Percentiles rank a stretch among this genome's conserved stretches.
Evolutionary conservation across 2,888 invertebrate species (phyloP).

Genomic region (Escarpia spicata): DNA sequence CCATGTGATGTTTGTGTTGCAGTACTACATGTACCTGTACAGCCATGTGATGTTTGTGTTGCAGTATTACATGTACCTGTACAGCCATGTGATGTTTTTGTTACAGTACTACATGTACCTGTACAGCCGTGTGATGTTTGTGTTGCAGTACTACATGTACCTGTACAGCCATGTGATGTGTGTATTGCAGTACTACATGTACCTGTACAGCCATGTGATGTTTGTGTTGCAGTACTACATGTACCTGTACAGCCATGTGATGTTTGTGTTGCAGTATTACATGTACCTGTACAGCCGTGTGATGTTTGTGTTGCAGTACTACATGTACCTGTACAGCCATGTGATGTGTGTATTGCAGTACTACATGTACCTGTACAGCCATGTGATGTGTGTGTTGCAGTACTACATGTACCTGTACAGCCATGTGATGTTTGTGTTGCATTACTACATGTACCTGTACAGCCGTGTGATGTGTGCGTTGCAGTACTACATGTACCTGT

Average conservation of each 20-base stretch:
- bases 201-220: conserved; percentile 19
- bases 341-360: not conserved
- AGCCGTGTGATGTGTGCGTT: conserved; percentile 78
- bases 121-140: not conserved
- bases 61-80: not conserved
- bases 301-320: not conserved
- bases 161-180: not conserved
- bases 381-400: not conserved
- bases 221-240: conserved; percentile 79
- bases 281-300: not conserved
- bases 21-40: conserved; percentile 95
- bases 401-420: not conserved
- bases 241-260: conserved; percentile 90
- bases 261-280: conserved; percentile 63
- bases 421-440: conserved; percentile 34
- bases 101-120: not conserved
- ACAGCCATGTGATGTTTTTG: not conserved
- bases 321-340: not conserved
- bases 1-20: conserved; percentile 34
- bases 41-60: conserved; percentile 78
- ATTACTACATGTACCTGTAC: conserved; percentile 95
- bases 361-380: not conserved
- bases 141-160: not conserved
- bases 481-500: not conserved
- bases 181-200: not conserved